Conservation (phyloP, 37 sponge, comb jelly and placozoan species). For the Aphrocallistes beatrix region DNA sequence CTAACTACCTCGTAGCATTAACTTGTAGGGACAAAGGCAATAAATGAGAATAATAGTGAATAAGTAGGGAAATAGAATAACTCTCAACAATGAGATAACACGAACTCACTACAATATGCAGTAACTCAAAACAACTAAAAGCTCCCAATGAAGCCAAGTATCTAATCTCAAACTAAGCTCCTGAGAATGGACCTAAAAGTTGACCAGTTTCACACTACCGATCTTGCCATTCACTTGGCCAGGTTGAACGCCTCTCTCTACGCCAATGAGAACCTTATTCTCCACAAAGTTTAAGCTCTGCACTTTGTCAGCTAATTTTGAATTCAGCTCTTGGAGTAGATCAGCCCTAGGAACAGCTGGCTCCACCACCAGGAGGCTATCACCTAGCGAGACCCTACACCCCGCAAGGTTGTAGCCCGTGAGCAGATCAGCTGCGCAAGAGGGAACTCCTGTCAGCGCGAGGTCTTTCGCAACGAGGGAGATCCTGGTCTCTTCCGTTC, state of each 20-base stretch:
- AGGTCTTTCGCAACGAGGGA: background rate
- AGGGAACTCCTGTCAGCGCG: background rate
- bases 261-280: background rate
- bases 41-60: background rate
- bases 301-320: background rate
- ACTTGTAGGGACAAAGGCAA: background rate
- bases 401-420: background rate
- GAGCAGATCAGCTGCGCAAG: background rate
- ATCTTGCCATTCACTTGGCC: background rate
- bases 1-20: too few species aligned
- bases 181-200: background rate
- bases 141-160: background rate
- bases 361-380: background rate
- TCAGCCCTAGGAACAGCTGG: background rate
- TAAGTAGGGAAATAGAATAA: background rate
- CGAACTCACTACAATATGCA: background rate
- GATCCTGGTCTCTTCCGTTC: background rate
- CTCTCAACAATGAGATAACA: background rate
- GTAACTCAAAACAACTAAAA: constrained; percentile 1
- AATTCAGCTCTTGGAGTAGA: background rate
- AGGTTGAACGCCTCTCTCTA: background rate
- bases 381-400: background rate
- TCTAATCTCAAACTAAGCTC: background rate
- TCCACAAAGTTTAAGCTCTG: background rate
- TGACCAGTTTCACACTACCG: background rate